These are phyloP conservation scores for Caenorhabditis briggsae DNA, from an alignment of 1,140 invertebrate species.

Conservation along the genomic window DNA sequence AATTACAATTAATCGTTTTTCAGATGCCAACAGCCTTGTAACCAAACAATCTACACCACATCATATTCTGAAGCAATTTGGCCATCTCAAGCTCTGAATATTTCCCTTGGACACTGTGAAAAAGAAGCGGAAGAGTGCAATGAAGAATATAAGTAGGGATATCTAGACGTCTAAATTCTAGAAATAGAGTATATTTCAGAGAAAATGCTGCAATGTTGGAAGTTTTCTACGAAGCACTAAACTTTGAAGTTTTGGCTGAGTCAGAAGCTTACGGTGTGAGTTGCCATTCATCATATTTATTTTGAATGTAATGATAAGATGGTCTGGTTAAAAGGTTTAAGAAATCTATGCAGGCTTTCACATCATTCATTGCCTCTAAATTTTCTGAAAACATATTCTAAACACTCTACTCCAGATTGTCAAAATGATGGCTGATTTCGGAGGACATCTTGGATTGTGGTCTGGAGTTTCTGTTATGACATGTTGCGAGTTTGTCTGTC, in stretches of 20 bases:
- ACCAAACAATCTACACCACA: slow-evolving; percentile 70
- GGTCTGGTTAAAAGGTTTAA: too few species aligned
- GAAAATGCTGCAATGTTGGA: slow-evolving; percentile 74
- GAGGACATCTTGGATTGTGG: slow-evolving; percentile 68
- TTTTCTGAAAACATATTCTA: too few species aligned
- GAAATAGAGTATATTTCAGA: slow-evolving; percentile 59
- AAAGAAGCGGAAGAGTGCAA: slow-evolving; percentile 67
- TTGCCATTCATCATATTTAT: too few species aligned
- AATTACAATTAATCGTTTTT: not conserved
- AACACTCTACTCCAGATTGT: slow-evolving; percentile 71
- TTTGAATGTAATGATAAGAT: too few species aligned
- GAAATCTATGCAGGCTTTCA: too few species aligned
- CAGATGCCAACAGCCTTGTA: slow-evolving; percentile 72
- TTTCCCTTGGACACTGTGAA: slow-evolving; percentile 69
- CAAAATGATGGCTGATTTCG: slow-evolving; percentile 75
- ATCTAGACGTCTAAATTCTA: not conserved
- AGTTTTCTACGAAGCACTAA: slow-evolving; percentile 73
- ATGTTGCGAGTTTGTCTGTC: slow-evolving; percentile 72
- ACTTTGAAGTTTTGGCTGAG: slow-evolving; percentile 71
- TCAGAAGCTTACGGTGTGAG: slow-evolving; percentile 73
- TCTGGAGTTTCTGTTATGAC: slow-evolving; percentile 71
- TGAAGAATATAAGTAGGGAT: slow-evolving; percentile 69
- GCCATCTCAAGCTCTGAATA: slow-evolving; percentile 74
- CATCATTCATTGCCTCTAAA: too few species aligned
- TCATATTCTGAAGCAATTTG: slow-evolving; percentile 74